Conservation (phyloP, 2,797 vertebrate genomes). For the Schizothorax lantsangensis region DNA sequence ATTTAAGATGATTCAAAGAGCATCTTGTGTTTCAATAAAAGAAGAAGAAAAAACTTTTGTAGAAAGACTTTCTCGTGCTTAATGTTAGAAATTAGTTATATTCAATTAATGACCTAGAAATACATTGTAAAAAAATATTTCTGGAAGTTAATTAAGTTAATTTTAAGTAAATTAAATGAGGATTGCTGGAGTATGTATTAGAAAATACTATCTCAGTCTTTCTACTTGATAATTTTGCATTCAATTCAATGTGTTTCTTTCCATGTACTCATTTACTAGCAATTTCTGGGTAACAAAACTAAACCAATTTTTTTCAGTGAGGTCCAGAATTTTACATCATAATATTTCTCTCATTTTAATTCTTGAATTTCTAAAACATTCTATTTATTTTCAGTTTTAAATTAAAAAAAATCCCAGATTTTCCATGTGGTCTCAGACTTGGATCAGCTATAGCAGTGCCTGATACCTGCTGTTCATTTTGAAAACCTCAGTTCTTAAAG, state of each 20-base stretch:
- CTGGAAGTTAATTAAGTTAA: background rate
- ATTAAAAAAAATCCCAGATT: background rate
- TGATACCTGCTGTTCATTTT: slow-evolving; percentile 21
- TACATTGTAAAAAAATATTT: background rate
- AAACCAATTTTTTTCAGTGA: background rate
- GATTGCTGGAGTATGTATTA: background rate
- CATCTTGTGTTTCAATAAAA: background rate
- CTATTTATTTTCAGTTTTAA: background rate
- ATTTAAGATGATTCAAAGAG: background rate
- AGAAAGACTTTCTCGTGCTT: background rate
- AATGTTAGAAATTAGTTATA: background rate
- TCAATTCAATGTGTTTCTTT: background rate
- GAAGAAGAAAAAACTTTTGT: background rate
- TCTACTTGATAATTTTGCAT: background rate
- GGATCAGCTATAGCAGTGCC: background rate
- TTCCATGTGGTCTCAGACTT: slow-evolving; percentile 7
- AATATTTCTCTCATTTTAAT: background rate
- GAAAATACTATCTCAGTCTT: background rate
- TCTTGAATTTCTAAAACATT: background rate
- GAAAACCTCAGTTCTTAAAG: slow-evolving; percentile 28
- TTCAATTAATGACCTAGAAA: background rate
- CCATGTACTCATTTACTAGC: background rate
- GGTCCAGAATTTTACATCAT: background rate
- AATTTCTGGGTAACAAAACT: background rate
- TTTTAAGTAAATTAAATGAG: background rate